These are phyloP conservation scores for Boulengeromyrus knoepffleri DNA, from an alignment of 2,113 vertebrate genomes.

Conservation along the genomic window DNA sequence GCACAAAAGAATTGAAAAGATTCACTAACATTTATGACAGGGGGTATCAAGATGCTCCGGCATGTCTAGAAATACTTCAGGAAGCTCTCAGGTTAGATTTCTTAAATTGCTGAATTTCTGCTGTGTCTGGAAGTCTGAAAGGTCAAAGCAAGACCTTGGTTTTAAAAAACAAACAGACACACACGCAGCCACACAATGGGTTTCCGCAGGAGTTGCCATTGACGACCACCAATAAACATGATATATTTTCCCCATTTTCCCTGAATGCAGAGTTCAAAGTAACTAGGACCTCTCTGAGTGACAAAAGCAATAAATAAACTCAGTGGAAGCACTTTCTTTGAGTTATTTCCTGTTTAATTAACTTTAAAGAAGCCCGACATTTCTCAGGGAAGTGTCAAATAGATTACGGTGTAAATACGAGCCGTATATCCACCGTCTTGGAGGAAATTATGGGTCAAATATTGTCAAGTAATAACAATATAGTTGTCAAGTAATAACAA, in stretches of 20 bases:
- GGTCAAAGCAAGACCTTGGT: background rate
- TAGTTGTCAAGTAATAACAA: background rate
- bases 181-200: background rate
- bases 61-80: background rate
- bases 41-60: background rate
- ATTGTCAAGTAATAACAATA: background rate
- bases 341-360: conserved; percentile 17
- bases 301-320: conserved; percentile 16
- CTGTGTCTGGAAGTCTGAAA: background rate
- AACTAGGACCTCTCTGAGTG: background rate
- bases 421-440: background rate
- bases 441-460: background rate
- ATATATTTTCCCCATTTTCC: conserved; percentile 15
- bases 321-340: conserved; percentile 9
- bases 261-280: conserved; percentile 15
- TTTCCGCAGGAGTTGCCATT: background rate
- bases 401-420: background rate
- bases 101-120: background rate
- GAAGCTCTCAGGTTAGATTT: background rate
- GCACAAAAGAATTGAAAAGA: background rate
- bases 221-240: conserved; percentile 12
- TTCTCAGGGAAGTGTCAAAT: background rate
- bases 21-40: background rate
- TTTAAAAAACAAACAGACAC: background rate
- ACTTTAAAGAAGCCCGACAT: background rate